Base-by-base conservation (phyloP, 2,113 vertebrate genomes). In the Accipiter virgatus region DNA sequence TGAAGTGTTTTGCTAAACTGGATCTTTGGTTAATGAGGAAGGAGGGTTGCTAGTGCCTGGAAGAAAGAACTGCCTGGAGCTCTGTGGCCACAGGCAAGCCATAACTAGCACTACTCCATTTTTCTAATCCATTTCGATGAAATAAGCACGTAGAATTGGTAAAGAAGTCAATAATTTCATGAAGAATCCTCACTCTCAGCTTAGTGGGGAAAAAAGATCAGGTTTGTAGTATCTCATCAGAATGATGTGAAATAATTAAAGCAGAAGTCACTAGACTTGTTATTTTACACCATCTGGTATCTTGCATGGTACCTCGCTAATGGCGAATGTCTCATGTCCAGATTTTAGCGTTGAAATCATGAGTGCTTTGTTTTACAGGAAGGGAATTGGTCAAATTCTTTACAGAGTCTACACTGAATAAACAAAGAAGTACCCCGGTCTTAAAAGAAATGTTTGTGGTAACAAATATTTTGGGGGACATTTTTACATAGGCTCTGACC, bases 1-100 rank as follows among this genome's bases (percentile, higher is more conserved):
- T 83, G 74, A 86, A 95, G 58, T 85, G 62, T 95, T 96, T 94
- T 87, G 87, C 66, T 95, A 66, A 78, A 91, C 79, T 81, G 48
- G 59, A 55, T 87, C 81, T 90, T 90, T 73, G 55, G 50, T 91
- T 94, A 94, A 85, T 80, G 84, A 96, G 63, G 31, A 89, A 74
- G 75, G 55, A 92, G n/a, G 63, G 20, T 65, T 82, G 65, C 48
- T 81, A 86, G 43, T 47, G 40, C 59, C 75, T 81, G 50, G 52
- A 75, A 75, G 50, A 94, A 93, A 43, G 48, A 89, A 65, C 34
- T 91, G 50, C 71, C 90, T 88, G 42, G 36, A 70, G 77, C 36
- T 90, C 73, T 90, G 66, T 85, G 87, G 56, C 83, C 63, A 81
- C 31, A 61, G 84, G n/a, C 56, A 90, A 93, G 74, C 50, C 23